Evolutionary conservation across 2,888 invertebrate species (phyloP).

Genomic region (Quadroppia sp.): DNA sequence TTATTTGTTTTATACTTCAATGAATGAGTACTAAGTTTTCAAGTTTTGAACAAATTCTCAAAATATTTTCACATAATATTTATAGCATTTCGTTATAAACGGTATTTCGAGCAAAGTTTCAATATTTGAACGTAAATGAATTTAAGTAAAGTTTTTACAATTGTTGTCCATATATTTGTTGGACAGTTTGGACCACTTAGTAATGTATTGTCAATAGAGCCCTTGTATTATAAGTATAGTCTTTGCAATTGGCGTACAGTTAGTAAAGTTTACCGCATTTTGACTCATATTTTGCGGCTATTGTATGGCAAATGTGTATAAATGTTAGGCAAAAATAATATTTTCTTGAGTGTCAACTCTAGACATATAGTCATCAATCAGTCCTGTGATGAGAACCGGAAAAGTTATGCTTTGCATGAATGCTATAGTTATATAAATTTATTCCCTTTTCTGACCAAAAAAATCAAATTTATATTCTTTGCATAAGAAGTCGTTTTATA

Average conservation of each 20-base stretch:
- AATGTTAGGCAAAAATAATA: constrained; percentile 8
- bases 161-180: no score
- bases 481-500: not conserved
- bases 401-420: constrained; percentile 19
- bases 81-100: no score
- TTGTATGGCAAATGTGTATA: not conserved
- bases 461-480: not conserved
- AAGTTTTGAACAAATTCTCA: no score
- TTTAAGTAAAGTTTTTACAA: no score
- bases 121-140: no score
- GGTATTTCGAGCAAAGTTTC: no score
- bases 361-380: constrained; percentile 16
- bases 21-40: no score
- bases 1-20: no score
- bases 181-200: not conserved
- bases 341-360: constrained; percentile 13
- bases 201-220: not conserved
- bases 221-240: not conserved
- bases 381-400: constrained; percentile 18
- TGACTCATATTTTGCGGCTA: constrained; percentile 4
- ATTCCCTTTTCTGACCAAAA: not conserved
- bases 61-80: no score
- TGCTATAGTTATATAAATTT: not conserved
- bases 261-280: not conserved
- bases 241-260: not conserved